These are phyloP conservation scores for Palythoa grandis DNA, from an alignment of 92 coral and sea anemone species.

Conservation along the genomic window DNA sequence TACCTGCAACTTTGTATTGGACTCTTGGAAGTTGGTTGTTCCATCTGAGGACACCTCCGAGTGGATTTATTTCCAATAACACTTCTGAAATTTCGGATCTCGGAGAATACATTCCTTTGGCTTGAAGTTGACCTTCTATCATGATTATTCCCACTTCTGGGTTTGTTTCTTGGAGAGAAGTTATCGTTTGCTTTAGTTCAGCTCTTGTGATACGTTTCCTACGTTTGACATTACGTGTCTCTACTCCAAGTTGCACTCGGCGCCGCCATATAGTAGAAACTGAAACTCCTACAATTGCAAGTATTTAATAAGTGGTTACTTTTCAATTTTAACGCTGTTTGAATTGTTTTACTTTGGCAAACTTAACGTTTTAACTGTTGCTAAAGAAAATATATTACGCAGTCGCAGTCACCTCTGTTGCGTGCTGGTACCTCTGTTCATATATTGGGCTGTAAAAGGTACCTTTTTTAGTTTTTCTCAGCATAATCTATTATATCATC, in stretches of 20 bases:
- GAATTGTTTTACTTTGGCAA: too few relatives aligned
- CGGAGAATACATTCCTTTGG: slow-evolving; percentile 1
- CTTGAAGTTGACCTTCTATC: slow-evolving; percentile 11
- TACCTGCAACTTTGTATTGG: slow-evolving; percentile 25
- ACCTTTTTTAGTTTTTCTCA: too few relatives aligned
- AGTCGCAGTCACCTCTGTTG: too few relatives aligned
- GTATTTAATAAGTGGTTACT: too few relatives aligned
- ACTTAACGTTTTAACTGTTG: too few relatives aligned
- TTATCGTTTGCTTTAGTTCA: background rate
- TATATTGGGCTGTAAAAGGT: too few relatives aligned
- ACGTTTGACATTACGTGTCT: background rate
- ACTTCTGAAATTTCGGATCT: slow-evolving; percentile 11
- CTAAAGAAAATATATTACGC: too few relatives aligned
- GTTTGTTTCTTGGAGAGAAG: slow-evolving; percentile 5
- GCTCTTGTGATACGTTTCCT: background rate
- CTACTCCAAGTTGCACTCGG: slow-evolving; percentile 5
- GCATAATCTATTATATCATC: too few relatives aligned
- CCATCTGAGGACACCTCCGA: slow-evolving; percentile 18
- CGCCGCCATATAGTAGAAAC: slow-evolving; percentile 12
- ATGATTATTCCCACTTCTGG: slow-evolving; percentile 22
- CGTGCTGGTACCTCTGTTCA: too few relatives aligned
- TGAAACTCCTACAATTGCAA: background rate
- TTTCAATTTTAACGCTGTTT: too few relatives aligned
- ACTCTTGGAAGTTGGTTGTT: slow-evolving; percentile 19
- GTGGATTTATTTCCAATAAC: slow-evolving; percentile 6